Base-by-base conservation (phyloP, 2,113 vertebrate species). In the Octodon degus region DNA sequence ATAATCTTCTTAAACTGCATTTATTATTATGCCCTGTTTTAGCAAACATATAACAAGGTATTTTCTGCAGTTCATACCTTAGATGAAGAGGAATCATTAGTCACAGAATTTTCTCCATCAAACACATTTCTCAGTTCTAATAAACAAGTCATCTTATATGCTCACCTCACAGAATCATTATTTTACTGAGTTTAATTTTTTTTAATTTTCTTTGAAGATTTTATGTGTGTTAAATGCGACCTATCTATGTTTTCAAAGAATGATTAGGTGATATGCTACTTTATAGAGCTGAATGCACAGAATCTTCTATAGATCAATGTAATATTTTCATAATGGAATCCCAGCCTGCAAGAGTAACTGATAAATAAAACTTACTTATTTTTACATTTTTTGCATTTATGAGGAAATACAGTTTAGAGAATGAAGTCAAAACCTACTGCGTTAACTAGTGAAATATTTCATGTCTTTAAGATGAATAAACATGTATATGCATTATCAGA, bases 401-500 rank as follows among this genome's bases (percentile, higher is more conserved):
- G 40, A 72, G 5, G 30, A 83, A 84, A 53, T 8, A 62, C 16
- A 72, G 7, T 25, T 87, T 47, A 91, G 77, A 83, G 43, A 17
- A 79, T 11, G 0, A 90, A 83, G 77, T 6, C 89, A 1, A 81
- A 65, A 87, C 85, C 0, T 7, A 90, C 60, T 87, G 7, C 17
- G 22, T 82, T 70, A 58, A 93, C 25, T 32, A 93, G 20, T 86
- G 43, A 79, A 93, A 63, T 77, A 85, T 34, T 91, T 91, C 53
- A 60, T 0, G 83, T 43, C 7, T 37, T 55, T 95, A 90, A 84
- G 89, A 81, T 34, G 50, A 80, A 50, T 20, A 19, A 43, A 7
- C 55, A 27, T 19, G 16, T 30, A 50, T 81, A 16, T 84, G 19
- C 27, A 81, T 5, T 83, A 3, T 47, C 47, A 3, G 2, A 74